A percentile compares a stretch with the other conserved stretches of the same genome.
Conservation (phyloP, 2,797 vertebrate species). For the Clamator glandarius region DNA sequence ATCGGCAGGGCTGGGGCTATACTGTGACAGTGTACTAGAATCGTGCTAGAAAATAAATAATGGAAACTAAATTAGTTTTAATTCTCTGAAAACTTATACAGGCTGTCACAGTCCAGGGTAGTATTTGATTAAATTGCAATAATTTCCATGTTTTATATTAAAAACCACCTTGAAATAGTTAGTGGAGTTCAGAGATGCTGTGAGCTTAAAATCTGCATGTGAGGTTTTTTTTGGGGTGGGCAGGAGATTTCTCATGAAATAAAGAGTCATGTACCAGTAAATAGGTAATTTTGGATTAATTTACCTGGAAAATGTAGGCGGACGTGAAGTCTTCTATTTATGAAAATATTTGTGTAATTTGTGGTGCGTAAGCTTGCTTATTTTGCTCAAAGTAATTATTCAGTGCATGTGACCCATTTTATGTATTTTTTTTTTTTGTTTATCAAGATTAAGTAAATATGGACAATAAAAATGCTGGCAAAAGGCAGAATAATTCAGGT, state of each 20-base stretch:
- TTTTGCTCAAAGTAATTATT: conserved; percentile 48
- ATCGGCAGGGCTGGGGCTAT: too few species aligned
- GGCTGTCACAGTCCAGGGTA: neutral
- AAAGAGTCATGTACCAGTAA: neutral
- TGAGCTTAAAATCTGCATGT: neutral
- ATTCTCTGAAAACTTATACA: neutral
- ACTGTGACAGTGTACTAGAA: neutral
- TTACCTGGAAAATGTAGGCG: neutral
- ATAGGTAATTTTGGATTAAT: neutral
- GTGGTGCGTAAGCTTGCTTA: neutral
- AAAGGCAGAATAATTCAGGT: conserved; percentile 65
- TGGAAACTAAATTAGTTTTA: neutral
- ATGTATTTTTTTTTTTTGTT: conserved; percentile 10
- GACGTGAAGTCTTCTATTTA: neutral
- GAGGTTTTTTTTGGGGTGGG: neutral
- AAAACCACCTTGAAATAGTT: neutral
- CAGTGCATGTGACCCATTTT: conserved; percentile 10
- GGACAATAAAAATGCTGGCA: conserved; percentile 58
- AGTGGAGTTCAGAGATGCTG: neutral
- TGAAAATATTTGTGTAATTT: neutral
- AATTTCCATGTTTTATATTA: neutral
- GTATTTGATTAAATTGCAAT: neutral
- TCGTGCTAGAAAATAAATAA: neutral
- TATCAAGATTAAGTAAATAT: conserved; percentile 61
- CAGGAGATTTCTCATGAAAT: neutral